Percentiles rank a stretch among this genome's conserved stretches.
phyloP scores from a whole-genome alignment of 2,888 invertebrate species.

The Petrolisthes manimaculis region DNA sequence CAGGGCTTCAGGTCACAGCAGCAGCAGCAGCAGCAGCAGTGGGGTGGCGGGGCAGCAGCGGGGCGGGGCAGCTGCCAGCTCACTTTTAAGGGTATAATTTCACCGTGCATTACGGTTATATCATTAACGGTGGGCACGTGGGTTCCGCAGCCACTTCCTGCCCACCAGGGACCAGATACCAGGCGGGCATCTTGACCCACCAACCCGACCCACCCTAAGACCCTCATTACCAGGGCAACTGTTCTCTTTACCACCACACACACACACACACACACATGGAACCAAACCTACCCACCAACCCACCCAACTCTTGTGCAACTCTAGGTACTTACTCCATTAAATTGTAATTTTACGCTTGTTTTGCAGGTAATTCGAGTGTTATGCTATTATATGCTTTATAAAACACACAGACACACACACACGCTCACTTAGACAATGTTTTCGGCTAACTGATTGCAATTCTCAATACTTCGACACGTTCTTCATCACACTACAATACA shows the following conservation, averaged over 20 bases:
- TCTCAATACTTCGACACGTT: too few relatives aligned
- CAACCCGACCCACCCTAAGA: not conserved
- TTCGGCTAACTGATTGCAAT: too few relatives aligned
- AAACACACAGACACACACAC: not conserved
- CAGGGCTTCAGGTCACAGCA: not conserved
- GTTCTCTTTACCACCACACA: not conserved
- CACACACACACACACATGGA: not conserved
- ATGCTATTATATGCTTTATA: not conserved
- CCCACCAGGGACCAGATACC: slow-evolving; percentile 5
- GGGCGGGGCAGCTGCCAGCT: slow-evolving; percentile 26
- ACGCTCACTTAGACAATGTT: not conserved
- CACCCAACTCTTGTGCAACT: not conserved
- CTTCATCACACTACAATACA: too few relatives aligned
- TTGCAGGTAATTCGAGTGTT: not conserved
- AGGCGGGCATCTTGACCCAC: not conserved
- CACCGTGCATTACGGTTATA: slow-evolving; percentile 52
- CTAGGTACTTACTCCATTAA: too few relatives aligned
- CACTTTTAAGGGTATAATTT: slow-evolving; percentile 39
- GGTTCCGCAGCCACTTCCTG: slow-evolving; percentile 36
- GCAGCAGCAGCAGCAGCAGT: not conserved
- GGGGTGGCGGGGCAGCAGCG: slow-evolving; percentile 19
- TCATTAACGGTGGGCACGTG: slow-evolving; percentile 51
- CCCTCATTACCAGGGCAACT: not conserved
- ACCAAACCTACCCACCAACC: not conserved
- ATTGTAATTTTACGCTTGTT: not conserved